A percentile compares a stretch with the other conserved stretches of the same genome.
These are phyloP conservation scores for Kryptolebias ocellatus DNA, from an alignment of 2,797 vertebrate genomes.

Conservation along the genomic window DNA sequence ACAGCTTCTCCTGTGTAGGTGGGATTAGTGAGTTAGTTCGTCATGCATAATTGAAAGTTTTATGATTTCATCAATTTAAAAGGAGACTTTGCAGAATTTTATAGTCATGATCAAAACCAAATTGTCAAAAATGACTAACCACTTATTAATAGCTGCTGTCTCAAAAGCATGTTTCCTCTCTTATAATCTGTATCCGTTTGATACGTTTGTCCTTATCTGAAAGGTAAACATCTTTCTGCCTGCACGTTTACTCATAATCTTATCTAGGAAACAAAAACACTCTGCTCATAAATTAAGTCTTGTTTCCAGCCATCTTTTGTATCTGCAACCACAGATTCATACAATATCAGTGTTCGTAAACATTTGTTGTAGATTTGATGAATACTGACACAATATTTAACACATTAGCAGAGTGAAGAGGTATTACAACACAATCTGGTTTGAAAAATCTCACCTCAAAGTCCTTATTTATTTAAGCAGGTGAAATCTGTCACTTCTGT, in stretches of 20 bases:
- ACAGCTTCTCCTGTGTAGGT: conserved; percentile 45
- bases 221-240: too few relatives aligned
- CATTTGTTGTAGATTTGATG: not conserved
- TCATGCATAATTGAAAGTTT: conserved; percentile 66
- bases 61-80: conserved; percentile 62
- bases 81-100: conserved; percentile 31
- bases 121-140: conserved; percentile 11
- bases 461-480: not conserved
- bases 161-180: not conserved
- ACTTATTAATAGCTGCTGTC: conserved; percentile 9
- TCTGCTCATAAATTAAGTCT: not conserved
- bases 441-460: conserved; percentile 10
- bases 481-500: conserved; percentile 1
- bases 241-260: too few relatives aligned
- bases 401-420: not conserved
- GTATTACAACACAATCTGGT: not conserved
- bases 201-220: too few relatives aligned
- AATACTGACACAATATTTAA: not conserved
- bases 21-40: conserved; percentile 61
- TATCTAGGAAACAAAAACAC: too few relatives aligned
- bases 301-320: not conserved
- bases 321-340: not conserved
- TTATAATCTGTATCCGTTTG: not conserved
- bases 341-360: not conserved
- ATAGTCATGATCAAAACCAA: conserved; percentile 26